These are phyloP conservation scores for Diarsia mendica DNA, from an alignment of 2,888 invertebrate species.

Conservation along the genomic window DNA sequence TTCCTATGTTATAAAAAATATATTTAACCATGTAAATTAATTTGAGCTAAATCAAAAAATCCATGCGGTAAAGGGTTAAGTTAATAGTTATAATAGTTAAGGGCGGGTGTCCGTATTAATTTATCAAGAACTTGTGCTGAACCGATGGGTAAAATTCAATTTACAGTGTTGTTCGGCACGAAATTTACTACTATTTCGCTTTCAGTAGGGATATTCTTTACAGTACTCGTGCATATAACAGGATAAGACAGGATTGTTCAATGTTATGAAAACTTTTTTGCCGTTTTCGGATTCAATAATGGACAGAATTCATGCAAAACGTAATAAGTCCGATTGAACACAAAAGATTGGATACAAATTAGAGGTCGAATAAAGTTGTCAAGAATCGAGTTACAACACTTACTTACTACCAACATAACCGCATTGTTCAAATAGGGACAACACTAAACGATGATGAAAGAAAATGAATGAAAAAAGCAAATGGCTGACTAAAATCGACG, in stretches of 20 bases:
- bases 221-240: too few species aligned
- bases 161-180: neutral
- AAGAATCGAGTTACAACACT: conserved; percentile 1
- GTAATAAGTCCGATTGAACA: neutral
- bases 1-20: too few species aligned
- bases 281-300: neutral
- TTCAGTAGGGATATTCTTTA: neutral
- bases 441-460: conserved; percentile 77
- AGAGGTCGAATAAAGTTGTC: neutral
- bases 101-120: neutral
- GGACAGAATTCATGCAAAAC: neutral
- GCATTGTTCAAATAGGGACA: conserved; percentile 45
- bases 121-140: neutral
- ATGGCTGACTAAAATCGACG: conserved; percentile 89
- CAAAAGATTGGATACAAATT: conserved; percentile 12
- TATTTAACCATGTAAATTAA: too few species aligned
- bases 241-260: too few species aligned
- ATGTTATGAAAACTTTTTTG: neutral
- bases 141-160: neutral
- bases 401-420: conserved; percentile 41
- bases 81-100: too few species aligned
- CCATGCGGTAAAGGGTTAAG: too few species aligned
- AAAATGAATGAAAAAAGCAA: conserved; percentile 88
- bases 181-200: neutral
- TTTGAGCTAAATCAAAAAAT: too few species aligned